phyloP scores from a whole-genome alignment of 2,113 vertebrate species.

The Hymenochirus boettgeri region DNA sequence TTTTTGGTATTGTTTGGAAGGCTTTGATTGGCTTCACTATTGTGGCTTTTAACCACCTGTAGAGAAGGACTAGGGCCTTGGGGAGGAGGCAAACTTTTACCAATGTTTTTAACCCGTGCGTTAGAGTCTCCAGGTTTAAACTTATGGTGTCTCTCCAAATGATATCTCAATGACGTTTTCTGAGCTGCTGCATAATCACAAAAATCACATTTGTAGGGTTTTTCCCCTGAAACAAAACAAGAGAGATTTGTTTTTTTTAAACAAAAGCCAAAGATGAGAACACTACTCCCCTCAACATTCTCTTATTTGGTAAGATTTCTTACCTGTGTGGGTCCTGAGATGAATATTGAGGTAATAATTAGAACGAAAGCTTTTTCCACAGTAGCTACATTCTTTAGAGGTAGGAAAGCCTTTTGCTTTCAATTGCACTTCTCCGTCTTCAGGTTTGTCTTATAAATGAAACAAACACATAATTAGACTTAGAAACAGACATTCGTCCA shows the following conservation, averaged over 20 bases:
- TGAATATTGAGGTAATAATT: conserved; percentile 99
- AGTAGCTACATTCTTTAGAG: conserved; percentile 87
- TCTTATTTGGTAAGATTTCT: too few species aligned
- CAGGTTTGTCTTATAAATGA: conserved; percentile 67
- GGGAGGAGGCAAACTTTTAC: conserved; percentile 46
- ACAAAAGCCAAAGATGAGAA: too few species aligned
- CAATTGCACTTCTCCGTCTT: conserved; percentile 71
- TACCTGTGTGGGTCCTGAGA: conserved; percentile 97
- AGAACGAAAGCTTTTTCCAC: conserved; percentile 92
- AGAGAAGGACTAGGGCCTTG: conserved; percentile 48
- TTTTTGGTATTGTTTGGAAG: conserved; percentile 67
- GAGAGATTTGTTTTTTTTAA: neutral
- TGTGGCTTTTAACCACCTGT: conserved; percentile 25
- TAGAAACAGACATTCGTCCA: too few species aligned
- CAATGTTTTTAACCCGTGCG: conserved; percentile 50
- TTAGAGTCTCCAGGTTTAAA: conserved; percentile 64
- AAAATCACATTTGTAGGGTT: conserved; percentile 92
- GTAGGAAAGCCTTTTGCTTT: conserved; percentile 76
- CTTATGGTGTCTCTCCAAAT: conserved; percentile 90
- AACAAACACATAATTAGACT: neutral
- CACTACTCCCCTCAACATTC: too few species aligned
- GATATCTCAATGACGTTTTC: conserved; percentile 92
- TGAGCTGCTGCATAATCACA: conserved; percentile 95
- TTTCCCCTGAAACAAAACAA: conserved; percentile 77
- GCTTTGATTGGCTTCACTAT: conserved; percentile 56